phyloP scores from a whole-genome alignment of 1,140 invertebrate species.

The Drosophila santomea region DNA sequence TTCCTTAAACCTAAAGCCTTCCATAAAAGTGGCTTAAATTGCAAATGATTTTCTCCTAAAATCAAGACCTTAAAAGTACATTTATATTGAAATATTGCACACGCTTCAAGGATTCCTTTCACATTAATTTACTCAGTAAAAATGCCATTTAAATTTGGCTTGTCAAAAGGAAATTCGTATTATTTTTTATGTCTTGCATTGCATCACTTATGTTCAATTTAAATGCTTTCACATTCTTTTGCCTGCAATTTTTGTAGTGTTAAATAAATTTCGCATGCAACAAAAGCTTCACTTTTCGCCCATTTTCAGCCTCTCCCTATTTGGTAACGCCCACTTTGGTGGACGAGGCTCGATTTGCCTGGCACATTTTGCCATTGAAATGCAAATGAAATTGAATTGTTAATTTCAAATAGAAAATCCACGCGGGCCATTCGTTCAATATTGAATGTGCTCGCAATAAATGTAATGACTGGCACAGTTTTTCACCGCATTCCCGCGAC shows the following conservation, averaged over 20 bases:
- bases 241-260: conserved; percentile 46
- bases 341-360: conserved; percentile 25
- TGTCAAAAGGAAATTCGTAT: conserved; percentile 31
- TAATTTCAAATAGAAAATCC: conserved; percentile 83
- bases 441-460: conserved; percentile 82
- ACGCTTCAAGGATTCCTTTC: conserved; percentile 14
- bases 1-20: neutral
- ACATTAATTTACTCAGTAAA: conserved; percentile 24
- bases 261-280: conserved; percentile 55
- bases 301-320: neutral
- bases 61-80: neutral
- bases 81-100: conserved; percentile 17
- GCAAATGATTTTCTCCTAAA: neutral
- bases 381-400: conserved; percentile 84
- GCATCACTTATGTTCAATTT: conserved; percentile 50
- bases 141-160: conserved; percentile 22
- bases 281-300: conserved; percentile 30
- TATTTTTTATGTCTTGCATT: conserved; percentile 24
- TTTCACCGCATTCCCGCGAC: conserved; percentile 36
- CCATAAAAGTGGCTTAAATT: neutral
- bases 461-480: conserved; percentile 82
- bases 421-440: conserved; percentile 78
- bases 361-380: conserved; percentile 75
- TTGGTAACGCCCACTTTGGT: conserved; percentile 9
- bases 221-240: conserved; percentile 41